Evolutionary conservation across 2,797 vertebrate genomes (phyloP).

Genomic region (Lacerta viridis): DNA sequence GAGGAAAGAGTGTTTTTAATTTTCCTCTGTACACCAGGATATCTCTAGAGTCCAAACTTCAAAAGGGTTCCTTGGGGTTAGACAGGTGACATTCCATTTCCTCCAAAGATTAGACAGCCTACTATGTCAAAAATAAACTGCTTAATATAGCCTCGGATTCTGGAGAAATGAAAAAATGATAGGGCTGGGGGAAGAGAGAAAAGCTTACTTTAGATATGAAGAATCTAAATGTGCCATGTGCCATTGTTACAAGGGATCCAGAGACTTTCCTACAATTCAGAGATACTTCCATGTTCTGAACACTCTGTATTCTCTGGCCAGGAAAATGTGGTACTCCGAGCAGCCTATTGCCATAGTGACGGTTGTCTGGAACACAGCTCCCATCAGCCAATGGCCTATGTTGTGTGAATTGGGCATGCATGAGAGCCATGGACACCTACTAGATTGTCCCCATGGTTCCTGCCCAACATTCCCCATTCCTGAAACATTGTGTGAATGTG

Average conservation of each 20-base stretch:
- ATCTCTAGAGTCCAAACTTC: slow-evolving; percentile 8
- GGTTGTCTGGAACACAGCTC: neutral
- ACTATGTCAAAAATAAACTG: neutral
- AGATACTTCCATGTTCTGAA: neutral
- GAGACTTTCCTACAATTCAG: neutral
- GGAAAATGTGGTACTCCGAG: neutral
- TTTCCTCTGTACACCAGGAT: neutral
- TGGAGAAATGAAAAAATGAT: slow-evolving; percentile 19
- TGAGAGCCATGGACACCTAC: neutral
- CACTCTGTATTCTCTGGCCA: neutral
- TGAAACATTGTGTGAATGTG: neutral
- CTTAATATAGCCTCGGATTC: neutral
- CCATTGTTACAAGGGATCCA: neutral
- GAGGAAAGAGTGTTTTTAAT: slow-evolving; percentile 7
- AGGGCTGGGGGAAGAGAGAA: neutral
- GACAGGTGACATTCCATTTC: slow-evolving; percentile 12
- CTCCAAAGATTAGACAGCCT: slow-evolving; percentile 5
- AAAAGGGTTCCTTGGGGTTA: neutral
- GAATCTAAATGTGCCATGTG: neutral
- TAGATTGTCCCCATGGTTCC: neutral
- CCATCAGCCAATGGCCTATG: too few species aligned
- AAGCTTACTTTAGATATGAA: neutral
- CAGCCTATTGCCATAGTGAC: too few species aligned
- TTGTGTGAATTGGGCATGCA: neutral
- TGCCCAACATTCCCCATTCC: neutral